A percentile compares a stretch with the other conserved stretches of the same genome.
These are phyloP conservation scores for Anser brachyrhynchus DNA, from an alignment of 2,113 vertebrate genomes.

Conservation along the genomic window DNA sequence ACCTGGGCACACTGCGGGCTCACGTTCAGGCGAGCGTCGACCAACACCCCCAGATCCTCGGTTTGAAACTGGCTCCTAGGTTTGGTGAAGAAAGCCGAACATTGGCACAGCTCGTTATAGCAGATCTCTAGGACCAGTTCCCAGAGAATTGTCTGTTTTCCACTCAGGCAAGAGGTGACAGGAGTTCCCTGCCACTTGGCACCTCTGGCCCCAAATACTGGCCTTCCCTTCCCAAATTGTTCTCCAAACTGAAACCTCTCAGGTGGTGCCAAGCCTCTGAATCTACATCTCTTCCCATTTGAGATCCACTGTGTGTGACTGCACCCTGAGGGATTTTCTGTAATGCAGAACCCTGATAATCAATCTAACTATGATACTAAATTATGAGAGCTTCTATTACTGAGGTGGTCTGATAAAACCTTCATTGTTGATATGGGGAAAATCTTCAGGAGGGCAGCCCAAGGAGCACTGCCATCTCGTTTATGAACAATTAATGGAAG, in stretches of 20 bases:
- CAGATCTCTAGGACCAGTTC: background rate
- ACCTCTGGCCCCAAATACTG: background rate
- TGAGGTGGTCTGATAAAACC: background rate
- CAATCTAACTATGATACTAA: background rate
- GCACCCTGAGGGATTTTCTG: too few relatives aligned
- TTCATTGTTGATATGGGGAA: background rate
- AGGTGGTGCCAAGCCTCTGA: background rate
- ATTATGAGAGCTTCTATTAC: background rate
- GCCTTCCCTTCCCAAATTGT: background rate
- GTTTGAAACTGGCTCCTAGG: background rate
- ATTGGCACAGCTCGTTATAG: background rate
- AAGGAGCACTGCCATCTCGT: background rate
- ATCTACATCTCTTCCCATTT: background rate
- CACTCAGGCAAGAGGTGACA: background rate
- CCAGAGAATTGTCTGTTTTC: too few relatives aligned
- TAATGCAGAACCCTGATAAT: background rate
- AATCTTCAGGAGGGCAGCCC: background rate
- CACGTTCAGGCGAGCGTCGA: too few relatives aligned
- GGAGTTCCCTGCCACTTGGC: background rate
- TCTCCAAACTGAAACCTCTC: background rate
- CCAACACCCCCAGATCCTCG: too few relatives aligned
- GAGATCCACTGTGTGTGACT: background rate
- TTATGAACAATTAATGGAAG: background rate
- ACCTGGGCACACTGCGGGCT: too few relatives aligned
- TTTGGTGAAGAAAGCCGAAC: background rate